Conservation (phyloP, 2,888 invertebrate genomes). For the Monochamus alternatus region DNA sequence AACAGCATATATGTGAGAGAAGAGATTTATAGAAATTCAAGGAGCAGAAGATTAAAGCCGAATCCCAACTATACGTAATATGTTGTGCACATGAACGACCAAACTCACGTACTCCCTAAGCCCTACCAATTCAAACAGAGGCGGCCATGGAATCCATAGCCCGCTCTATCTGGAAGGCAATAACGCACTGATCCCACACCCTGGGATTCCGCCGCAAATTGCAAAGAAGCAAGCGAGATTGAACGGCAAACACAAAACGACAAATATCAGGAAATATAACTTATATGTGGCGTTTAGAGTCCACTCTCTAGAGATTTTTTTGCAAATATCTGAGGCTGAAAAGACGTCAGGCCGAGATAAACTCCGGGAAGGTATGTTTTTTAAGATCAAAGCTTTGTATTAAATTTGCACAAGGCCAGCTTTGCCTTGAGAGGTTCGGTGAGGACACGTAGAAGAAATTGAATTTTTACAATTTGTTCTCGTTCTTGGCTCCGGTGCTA, state of each 20-base stretch:
- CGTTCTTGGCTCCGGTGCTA: background rate
- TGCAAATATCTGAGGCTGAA: slow-evolving; percentile 33
- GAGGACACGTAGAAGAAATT: slow-evolving; percentile 20
- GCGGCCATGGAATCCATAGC: slow-evolving; percentile 39
- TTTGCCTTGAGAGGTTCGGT: slow-evolving; percentile 14
- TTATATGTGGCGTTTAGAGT: slow-evolving; percentile 54
- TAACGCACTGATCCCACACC: slow-evolving; percentile 51
- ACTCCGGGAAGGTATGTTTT: slow-evolving; percentile 14
- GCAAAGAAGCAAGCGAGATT: slow-evolving; percentile 53
- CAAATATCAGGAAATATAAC: slow-evolving; percentile 53
- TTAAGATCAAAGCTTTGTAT: slow-evolving; percentile 35
- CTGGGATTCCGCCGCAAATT: slow-evolving; percentile 53
- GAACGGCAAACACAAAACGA: slow-evolving; percentile 54
- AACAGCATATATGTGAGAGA: slow-evolving; percentile 33
- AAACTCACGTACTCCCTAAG: slow-evolving; percentile 51
- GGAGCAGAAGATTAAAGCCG: slow-evolving; percentile 35
- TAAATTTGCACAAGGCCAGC: slow-evolving; percentile 41
- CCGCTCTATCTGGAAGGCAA: slow-evolving; percentile 41
- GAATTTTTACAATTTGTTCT: background rate
- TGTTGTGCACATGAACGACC: slow-evolving; percentile 51
- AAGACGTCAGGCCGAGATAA: slow-evolving; percentile 20
- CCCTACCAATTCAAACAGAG: slow-evolving; percentile 51
- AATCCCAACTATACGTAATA: slow-evolving; percentile 40
- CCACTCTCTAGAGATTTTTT: slow-evolving; percentile 46
- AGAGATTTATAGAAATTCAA: slow-evolving; percentile 37